Percentiles rank a stretch among this genome's conserved stretches.
Evolutionary conservation across 2,888 invertebrate genomes (phyloP).

Genomic region (Apantesis nais): DNA sequence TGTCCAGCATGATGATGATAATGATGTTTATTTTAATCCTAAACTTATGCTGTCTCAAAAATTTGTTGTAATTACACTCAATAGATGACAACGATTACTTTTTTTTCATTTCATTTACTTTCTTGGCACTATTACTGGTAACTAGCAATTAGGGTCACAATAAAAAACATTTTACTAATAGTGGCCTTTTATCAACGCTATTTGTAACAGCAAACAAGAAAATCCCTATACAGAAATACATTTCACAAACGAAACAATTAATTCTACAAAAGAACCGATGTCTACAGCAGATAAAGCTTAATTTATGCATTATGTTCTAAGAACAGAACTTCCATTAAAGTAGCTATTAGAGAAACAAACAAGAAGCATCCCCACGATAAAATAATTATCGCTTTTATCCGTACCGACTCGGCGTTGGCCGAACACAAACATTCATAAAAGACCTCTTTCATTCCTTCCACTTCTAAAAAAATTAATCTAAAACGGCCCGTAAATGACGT

Average conservation of each 20-base stretch:
- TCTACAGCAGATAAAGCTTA: constrained; percentile 63
- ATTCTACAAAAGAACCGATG: constrained; percentile 50
- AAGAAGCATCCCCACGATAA: constrained; percentile 79
- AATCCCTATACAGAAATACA: constrained; percentile 18
- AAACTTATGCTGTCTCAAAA: neutral
- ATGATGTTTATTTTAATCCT: neutral
- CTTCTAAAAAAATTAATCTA: constrained; percentile 70
- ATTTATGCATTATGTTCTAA: constrained; percentile 72
- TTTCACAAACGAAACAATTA: constrained; percentile 36
- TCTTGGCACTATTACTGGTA: neutral
- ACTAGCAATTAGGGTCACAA: neutral
- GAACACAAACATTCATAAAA: constrained; percentile 54
- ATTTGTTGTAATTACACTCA: neutral
- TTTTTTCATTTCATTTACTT: neutral
- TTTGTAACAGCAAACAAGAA: constrained; percentile 8
- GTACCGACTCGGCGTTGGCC: constrained; percentile 53
- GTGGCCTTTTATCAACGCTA: constrained; percentile 6
- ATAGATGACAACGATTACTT: neutral
- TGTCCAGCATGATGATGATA: too few relatives aligned
- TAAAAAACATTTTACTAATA: neutral
- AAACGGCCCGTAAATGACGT: constrained; percentile 75
- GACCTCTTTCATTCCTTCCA: constrained; percentile 64
- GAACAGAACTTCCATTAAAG: constrained; percentile 78
- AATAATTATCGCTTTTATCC: constrained; percentile 84
- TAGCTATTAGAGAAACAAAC: constrained; percentile 85